Conservation (phyloP, 2,113 vertebrate genomes). For the Psilopogon haemacephalus region DNA sequence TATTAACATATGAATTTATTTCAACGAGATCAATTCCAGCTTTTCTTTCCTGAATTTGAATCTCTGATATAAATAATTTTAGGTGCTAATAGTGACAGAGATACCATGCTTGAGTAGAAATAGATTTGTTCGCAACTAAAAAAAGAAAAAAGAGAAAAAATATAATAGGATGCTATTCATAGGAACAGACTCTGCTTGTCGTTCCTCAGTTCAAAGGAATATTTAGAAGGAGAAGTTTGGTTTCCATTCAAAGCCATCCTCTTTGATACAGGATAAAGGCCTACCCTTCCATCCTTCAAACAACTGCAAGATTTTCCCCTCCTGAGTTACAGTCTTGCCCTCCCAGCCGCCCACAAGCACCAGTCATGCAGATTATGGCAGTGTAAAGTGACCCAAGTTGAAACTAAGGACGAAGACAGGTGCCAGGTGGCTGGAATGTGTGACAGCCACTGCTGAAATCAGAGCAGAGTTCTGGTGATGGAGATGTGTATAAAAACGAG, state of each 20-base stretch:
- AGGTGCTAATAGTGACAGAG: background rate
- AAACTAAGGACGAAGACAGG: constrained; percentile 36
- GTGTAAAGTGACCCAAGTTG: constrained; percentile 50
- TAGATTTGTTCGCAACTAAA: constrained; percentile 2
- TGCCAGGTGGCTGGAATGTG: constrained; percentile 38
- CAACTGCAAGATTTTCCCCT: constrained; percentile 53
- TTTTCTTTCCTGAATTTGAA: background rate
- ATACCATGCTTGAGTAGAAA: background rate
- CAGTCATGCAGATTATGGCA: constrained; percentile 3
- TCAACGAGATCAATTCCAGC: background rate
- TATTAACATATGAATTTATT: background rate
- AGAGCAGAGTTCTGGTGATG: background rate
- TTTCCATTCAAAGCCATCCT: constrained; percentile 57
- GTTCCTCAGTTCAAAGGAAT: constrained; percentile 49
- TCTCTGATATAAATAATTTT: background rate
- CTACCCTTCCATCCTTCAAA: constrained; percentile 34
- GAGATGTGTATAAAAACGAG: background rate
- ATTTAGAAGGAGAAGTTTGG: constrained; percentile 38
- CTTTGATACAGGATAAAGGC: constrained; percentile 61
- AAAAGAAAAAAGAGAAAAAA: background rate
- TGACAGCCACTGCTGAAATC: background rate
- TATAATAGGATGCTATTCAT: constrained; percentile 32
- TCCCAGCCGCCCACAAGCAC: constrained; percentile 16
- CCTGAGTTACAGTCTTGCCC: constrained; percentile 24
- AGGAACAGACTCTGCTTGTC: background rate